Conservation (phyloP, 2,888 invertebrate genomes). For the Dryomyza anilis region DNA sequence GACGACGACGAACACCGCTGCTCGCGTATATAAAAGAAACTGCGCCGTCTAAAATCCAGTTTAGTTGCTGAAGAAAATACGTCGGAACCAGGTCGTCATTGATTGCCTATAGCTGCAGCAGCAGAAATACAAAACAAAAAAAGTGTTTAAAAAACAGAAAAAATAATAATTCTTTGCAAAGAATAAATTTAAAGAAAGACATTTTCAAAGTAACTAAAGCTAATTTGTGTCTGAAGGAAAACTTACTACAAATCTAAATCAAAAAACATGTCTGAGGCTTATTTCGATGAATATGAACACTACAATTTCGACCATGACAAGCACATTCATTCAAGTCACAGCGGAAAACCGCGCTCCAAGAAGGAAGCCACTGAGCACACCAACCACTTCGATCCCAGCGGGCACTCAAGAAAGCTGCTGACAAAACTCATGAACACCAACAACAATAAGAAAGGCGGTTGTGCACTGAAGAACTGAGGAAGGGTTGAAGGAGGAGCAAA, state of each 20-base stretch:
- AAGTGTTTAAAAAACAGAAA: conserved; percentile 9
- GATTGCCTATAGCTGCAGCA: background rate
- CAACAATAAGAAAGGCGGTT: conserved; percentile 71
- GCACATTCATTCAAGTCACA: conserved; percentile 82
- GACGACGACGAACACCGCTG: conserved; percentile 14
- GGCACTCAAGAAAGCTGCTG: conserved; percentile 90
- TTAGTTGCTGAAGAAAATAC: conserved; percentile 31
- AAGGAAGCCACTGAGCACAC: conserved; percentile 87
- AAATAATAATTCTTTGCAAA: background rate
- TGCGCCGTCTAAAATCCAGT: conserved; percentile 31
- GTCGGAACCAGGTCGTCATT: background rate
- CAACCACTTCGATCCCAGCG: conserved; percentile 89
- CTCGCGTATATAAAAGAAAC: conserved; percentile 35
- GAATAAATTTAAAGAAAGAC: conserved; percentile 13
- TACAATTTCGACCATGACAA: conserved; percentile 95
- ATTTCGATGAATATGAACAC: conserved; percentile 91
- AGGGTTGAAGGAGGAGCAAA: conserved; percentile 22
- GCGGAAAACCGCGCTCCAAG: conserved; percentile 89
- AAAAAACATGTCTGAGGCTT: conserved; percentile 76
- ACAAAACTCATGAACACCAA: conserved; percentile 85
- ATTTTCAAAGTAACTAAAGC: background rate
- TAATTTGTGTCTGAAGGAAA: background rate
- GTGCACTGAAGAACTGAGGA: conserved; percentile 14
- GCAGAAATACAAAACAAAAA: background rate
- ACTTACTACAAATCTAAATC: background rate